These are phyloP conservation scores for Crotalus helleri DNA, from an alignment of 2,113 vertebrate species.

Conservation along the genomic window DNA sequence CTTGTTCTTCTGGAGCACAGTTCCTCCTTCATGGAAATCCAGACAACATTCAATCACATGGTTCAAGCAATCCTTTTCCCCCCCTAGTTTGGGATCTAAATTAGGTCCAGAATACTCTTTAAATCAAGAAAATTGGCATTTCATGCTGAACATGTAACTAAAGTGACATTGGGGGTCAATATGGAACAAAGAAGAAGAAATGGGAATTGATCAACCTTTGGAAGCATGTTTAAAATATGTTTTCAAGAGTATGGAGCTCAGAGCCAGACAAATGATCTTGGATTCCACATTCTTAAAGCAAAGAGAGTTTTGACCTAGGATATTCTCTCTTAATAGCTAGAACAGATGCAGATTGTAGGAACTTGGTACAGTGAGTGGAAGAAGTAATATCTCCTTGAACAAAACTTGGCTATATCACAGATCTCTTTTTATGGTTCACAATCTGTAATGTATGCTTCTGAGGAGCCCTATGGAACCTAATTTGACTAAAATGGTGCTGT, in stretches of 20 bases:
- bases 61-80: background rate
- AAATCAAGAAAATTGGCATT: background rate
- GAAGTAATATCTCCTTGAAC: background rate
- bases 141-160: background rate
- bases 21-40: background rate
- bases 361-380: background rate
- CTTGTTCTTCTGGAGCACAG: background rate
- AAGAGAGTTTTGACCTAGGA: background rate
- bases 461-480: background rate
- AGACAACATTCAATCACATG: background rate
- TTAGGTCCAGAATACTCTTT: background rate
- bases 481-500: background rate
- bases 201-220: background rate
- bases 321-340: no score
- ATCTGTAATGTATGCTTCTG: background rate
- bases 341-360: background rate
- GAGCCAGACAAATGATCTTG: background rate
- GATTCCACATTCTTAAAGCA: background rate
- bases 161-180: background rate
- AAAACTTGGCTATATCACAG: background rate
- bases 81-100: background rate
- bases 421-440: background rate
- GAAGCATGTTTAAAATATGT: background rate
- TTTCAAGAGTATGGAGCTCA: background rate
- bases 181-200: background rate